Base-by-base conservation (phyloP, 2,113 vertebrate genomes). In the Madoqua kirkii region DNA sequence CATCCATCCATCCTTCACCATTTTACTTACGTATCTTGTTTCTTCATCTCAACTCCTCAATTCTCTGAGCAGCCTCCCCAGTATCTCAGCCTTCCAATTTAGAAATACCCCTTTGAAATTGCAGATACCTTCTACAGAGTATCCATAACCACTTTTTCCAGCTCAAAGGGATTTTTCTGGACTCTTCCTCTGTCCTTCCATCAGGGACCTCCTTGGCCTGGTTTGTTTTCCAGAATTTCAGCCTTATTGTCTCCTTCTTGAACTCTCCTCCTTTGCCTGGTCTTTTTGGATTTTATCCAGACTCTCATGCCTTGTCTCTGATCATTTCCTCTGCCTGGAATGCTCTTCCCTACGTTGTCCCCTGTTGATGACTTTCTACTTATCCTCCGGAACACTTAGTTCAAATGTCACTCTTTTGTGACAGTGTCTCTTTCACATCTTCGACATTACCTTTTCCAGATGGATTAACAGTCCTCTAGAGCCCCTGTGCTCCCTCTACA, bases 381-480 rank as follows among this genome's bases (percentile, higher is more conserved):
- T 60, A 71, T 87, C 55, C 84, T 94, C 59, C 23, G 71, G 81
- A 87, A 83, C 11, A n/a, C 23, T 91, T 48, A 40, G 71, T 90
- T 94, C 62, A 93, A 78, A 95, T 43, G 64, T 91, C 79, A 85
- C 11, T 83, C 87, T 91, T 89, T 79, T 71, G 45, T 57, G 62
- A 86, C 10, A 21, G 12, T 45, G 55, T 96, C 85, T 91, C 45
- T 96, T 89, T 78, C 71, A 62, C 4, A 17, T 91, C 54, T 92
- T 89, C 10, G 9, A 60, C 52, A 50, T 87, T 33, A 81, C 87
- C 48, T 87, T 97, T 95, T 43, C 87, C 36, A 97, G 54, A 27
- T 97, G 97, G 93, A 91, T 97, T 91, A 97, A 93, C 86, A 55
- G 45, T 81, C 13, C 31, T 16, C 3, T 89, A n/a, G n/a, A n/a